Percentiles rank a stretch among this genome's conserved stretches.
Evolutionary conservation across 2,113 vertebrate species (phyloP).

Genomic region (Platichthys stellatus): DNA sequence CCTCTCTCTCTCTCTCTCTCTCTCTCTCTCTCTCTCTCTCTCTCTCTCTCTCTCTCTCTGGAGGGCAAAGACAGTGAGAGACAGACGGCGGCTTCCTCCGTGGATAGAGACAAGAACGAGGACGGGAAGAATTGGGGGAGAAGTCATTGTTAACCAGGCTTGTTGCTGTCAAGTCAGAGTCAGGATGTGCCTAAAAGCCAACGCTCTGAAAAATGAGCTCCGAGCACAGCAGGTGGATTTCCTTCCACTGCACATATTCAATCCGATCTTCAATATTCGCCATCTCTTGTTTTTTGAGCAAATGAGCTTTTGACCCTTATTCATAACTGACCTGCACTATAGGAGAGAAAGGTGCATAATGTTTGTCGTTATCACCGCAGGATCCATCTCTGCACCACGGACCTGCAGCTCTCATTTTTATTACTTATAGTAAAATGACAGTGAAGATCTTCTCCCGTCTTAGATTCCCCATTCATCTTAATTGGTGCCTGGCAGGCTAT

Average conservation of each 20-base stretch:
- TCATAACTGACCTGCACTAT: not conserved
- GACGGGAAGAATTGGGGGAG: constrained; percentile 58
- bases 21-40: constrained; percentile 48
- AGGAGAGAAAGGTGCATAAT: constrained; percentile 7
- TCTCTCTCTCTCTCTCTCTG: constrained; percentile 36
- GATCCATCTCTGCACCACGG: constrained; percentile 18
- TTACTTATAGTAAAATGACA: constrained; percentile 55
- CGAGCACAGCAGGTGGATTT: constrained; percentile 47
- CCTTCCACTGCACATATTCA: constrained; percentile 21
- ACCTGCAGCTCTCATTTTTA: constrained; percentile 60
- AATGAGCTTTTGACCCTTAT: constrained; percentile 5
- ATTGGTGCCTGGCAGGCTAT: constrained; percentile 73
- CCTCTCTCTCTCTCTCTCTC: constrained; percentile 11
- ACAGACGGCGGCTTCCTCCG: constrained; percentile 42
- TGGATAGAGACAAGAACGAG: constrained; percentile 49
- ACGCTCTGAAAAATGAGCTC: constrained; percentile 26
- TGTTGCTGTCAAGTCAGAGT: constrained; percentile 53
- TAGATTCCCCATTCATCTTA: constrained; percentile 82
- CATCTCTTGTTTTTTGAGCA: not conserved
- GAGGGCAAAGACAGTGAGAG: constrained; percentile 46
- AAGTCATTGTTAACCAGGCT: constrained; percentile 65
- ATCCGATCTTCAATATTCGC: constrained; percentile 24
- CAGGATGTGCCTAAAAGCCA: constrained; percentile 27
- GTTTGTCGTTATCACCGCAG: constrained; percentile 23
- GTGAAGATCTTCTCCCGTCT: constrained; percentile 56